Conservation (phyloP, 2,113 vertebrate species). For the Copsychus sechellarum region DNA sequence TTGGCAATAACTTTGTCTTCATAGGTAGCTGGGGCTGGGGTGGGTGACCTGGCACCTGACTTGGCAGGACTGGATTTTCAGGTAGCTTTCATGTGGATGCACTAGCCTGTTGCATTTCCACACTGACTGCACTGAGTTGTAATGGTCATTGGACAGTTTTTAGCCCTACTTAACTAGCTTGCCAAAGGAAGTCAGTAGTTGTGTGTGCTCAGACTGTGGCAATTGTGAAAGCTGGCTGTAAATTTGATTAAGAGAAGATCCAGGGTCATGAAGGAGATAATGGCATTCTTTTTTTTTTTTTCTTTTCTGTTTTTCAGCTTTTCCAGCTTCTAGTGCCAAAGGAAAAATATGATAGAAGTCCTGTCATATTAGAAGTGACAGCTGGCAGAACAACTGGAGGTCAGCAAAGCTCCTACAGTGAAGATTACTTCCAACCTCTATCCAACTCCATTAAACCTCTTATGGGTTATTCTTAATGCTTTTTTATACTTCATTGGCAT, state of each 20-base stretch:
- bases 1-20: background rate
- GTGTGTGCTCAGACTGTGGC: background rate
- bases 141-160: background rate
- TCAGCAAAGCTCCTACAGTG: conserved; percentile 63
- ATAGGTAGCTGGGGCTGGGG: background rate
- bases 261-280: background rate
- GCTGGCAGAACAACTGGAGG: conserved; percentile 96
- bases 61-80: background rate
- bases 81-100: background rate
- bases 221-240: background rate
- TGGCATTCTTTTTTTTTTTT: background rate
- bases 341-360: conserved; percentile 81
- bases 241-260: background rate
- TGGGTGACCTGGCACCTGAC: background rate
- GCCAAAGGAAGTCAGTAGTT: background rate
- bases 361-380: conserved; percentile 87
- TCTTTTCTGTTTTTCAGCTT: conserved; percentile 71
- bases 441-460: conserved; percentile 14
- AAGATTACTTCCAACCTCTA: background rate
- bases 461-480: background rate
- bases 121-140: background rate
- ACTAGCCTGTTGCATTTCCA: background rate
- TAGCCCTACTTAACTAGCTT: background rate
- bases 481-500: background rate
- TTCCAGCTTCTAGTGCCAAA: conserved; percentile 81